phyloP scores from a whole-genome alignment of 2,888 invertebrate genomes.

The Drosophila vallismaia region DNA sequence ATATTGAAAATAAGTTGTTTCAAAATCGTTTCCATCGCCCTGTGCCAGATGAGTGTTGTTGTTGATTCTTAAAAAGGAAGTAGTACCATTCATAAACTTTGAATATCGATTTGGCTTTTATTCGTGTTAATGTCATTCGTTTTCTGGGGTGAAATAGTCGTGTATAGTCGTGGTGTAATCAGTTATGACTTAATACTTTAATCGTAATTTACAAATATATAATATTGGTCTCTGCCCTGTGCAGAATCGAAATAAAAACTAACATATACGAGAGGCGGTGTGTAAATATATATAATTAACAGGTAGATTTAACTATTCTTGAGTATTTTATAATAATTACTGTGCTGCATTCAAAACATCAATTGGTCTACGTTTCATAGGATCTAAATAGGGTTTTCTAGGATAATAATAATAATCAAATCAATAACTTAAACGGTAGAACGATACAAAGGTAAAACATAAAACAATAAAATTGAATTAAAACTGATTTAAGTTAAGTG shows the following conservation, averaged over 20 bases:
- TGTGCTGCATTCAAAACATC: slow-evolving; percentile 59
- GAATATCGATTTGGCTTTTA: slow-evolving; percentile 31
- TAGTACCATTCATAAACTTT: neutral
- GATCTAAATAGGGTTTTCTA: slow-evolving; percentile 25
- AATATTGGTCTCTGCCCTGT: slow-evolving; percentile 31
- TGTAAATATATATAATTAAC: neutral
- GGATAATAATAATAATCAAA: slow-evolving; percentile 25
- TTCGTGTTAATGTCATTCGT: slow-evolving; percentile 24
- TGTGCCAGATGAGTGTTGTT: slow-evolving; percentile 31
- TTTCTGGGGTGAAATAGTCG: slow-evolving; percentile 11
- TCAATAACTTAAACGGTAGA: slow-evolving; percentile 21
- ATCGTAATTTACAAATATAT: slow-evolving; percentile 49
- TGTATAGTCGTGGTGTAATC: slow-evolving; percentile 47
- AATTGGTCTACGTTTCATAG: slow-evolving; percentile 34
- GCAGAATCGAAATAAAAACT: slow-evolving; percentile 35
- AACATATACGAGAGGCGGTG: slow-evolving; percentile 13
- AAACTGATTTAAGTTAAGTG: slow-evolving; percentile 11
- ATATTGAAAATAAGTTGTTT: slow-evolving; percentile 1
- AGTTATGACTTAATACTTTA: slow-evolving; percentile 66
- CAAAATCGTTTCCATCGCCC: slow-evolving; percentile 32
- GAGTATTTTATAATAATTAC: slow-evolving; percentile 72
- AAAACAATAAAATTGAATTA: slow-evolving; percentile 11
- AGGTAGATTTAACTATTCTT: slow-evolving; percentile 37
- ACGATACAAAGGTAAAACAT: neutral
- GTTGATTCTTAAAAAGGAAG: neutral